Conservation (phyloP, 2,113 vertebrate genomes). For the Spea bombifrons region DNA sequence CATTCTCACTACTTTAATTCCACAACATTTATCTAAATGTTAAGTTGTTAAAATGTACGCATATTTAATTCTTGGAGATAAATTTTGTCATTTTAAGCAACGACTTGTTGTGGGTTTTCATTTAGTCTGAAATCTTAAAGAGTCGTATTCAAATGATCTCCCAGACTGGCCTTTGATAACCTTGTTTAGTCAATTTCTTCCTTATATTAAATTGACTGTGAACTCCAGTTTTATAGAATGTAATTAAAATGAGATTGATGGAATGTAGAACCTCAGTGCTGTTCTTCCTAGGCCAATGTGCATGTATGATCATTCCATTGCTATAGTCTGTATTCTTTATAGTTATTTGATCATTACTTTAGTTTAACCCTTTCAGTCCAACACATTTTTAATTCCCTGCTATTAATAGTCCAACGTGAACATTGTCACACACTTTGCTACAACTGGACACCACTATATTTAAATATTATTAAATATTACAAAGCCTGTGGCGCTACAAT, state of each 20-base stretch:
- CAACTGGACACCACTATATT: too few relatives aligned
- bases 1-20: too few relatives aligned
- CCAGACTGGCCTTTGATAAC: slow-evolving; percentile 41
- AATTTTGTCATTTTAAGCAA: neutral
- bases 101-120: neutral
- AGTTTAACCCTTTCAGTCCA: too few relatives aligned
- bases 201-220: slow-evolving; percentile 46
- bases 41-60: neutral
- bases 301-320: slow-evolving; percentile 37
- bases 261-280: slow-evolving; percentile 37
- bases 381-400: too few relatives aligned
- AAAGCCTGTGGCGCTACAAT: too few relatives aligned
- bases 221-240: slow-evolving; percentile 45
- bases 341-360: too few relatives aligned
- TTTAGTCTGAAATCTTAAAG: slow-evolving; percentile 38
- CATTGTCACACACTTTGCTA: too few relatives aligned
- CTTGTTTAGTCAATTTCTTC: slow-evolving; percentile 46
- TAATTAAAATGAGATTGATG: slow-evolving; percentile 49
- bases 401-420: too few relatives aligned
- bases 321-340: neutral
- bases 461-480: too few relatives aligned
- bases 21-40: neutral
- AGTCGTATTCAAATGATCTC: slow-evolving; percentile 39
- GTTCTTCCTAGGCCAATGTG: slow-evolving; percentile 32
- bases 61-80: neutral